Conservation (phyloP, 2,113 vertebrate genomes). For the Sigmodon hispidus region DNA sequence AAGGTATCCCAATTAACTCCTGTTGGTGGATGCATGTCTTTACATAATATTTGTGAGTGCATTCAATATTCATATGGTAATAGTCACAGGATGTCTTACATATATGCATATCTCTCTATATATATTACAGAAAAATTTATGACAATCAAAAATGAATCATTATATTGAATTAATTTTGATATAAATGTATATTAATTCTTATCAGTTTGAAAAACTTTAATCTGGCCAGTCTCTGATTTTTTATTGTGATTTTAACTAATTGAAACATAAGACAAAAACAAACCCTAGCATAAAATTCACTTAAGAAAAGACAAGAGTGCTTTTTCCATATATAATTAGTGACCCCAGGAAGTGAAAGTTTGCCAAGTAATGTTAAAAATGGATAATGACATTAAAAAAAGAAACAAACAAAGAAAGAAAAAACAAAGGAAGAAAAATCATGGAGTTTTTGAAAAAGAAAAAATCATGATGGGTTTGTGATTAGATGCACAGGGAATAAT, state of each 20-base stretch:
- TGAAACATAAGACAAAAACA: not conserved
- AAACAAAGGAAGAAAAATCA: not conserved
- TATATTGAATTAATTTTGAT: not conserved
- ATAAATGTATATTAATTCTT: not conserved
- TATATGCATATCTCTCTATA: not conserved
- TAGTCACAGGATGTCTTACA: not conserved
- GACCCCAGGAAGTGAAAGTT: not conserved
- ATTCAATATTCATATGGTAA: not conserved
- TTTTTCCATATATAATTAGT: not conserved
- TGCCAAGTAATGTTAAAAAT: not conserved
- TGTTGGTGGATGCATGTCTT: not conserved
- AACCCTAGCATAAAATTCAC: not conserved
- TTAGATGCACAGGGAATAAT: not conserved
- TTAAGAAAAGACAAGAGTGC: not conserved
- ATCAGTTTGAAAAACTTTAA: not conserved
- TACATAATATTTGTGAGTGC: rapidly evolving
- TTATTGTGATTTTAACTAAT: not conserved
- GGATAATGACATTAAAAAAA: not conserved
- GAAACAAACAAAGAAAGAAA: no score
- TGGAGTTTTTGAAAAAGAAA: no score
- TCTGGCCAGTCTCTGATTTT: not conserved
- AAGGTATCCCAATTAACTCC: not conserved
- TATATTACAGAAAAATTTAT: not conserved
- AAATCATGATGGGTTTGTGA: not conserved
- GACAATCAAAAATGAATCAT: not conserved